Conservation (phyloP, 2,888 invertebrate genomes). For the Aporophyla lueneburgensis region DNA sequence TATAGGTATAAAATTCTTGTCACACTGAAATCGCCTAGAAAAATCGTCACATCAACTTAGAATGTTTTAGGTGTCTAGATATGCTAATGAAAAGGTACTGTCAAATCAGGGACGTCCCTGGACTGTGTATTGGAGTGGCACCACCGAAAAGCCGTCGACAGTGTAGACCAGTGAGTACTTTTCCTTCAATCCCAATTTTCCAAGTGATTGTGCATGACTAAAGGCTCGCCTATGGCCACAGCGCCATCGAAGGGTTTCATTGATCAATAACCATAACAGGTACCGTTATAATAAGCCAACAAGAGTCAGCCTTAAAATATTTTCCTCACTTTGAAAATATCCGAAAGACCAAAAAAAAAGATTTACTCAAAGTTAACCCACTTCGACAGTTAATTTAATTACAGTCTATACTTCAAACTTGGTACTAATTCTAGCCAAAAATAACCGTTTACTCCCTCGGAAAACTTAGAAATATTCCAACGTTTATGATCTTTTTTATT, state of each 20-base stretch:
- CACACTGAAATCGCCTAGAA: not conserved
- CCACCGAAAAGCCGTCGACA: too few species aligned
- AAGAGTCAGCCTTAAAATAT: not conserved
- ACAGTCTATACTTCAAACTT: constrained; percentile 17
- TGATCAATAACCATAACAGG: too few species aligned
- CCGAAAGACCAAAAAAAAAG: constrained; percentile 5
- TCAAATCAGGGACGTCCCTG: too few species aligned
- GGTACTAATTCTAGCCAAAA: constrained; percentile 30
- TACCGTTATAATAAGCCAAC: not conserved
- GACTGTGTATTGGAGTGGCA: too few species aligned
- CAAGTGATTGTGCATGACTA: too few species aligned
- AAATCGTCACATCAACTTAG: not conserved
- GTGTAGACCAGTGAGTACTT: too few species aligned
- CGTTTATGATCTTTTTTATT: constrained; percentile 41
- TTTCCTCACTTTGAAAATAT: not conserved
- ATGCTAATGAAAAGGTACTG: not conserved
- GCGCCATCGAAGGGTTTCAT: too few species aligned
- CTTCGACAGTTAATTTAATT: constrained; percentile 17
- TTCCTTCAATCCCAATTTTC: too few species aligned
- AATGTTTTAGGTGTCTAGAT: not conserved
- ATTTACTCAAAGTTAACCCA: constrained; percentile 7
- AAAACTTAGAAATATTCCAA: constrained; percentile 26
- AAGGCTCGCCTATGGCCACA: too few species aligned
- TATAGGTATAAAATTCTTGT: not conserved
- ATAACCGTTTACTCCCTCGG: constrained; percentile 11